A percentile compares a stretch with the other conserved stretches of the same genome.
Conservation (phyloP, 1,140 invertebrate species). For the Conus ventricosus region DNA sequence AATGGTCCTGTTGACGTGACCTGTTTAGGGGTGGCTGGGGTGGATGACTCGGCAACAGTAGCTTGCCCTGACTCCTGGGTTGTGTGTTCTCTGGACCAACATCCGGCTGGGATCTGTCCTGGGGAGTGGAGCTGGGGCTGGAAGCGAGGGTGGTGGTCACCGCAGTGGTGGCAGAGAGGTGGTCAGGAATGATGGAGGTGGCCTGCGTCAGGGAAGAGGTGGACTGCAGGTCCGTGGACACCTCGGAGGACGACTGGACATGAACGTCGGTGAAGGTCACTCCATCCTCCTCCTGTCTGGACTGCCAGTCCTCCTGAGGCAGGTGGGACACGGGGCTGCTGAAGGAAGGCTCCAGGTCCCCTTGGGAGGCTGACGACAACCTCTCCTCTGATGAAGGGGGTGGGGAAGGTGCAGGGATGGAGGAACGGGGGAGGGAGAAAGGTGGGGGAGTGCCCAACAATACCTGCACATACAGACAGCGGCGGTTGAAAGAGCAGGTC, state of each 20-base stretch:
- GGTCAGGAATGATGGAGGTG: background rate
- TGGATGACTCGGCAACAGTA: background rate
- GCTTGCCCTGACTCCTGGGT: no score
- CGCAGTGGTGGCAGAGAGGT: no score
- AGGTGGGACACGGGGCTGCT: background rate
- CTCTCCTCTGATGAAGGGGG: background rate
- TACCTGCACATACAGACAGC: constrained; percentile 35
- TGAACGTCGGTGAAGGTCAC: background rate
- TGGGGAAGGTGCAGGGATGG: background rate
- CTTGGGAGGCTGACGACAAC: background rate
- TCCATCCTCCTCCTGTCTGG: background rate
- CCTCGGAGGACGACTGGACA: background rate
- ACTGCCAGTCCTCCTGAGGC: background rate
- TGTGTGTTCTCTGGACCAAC: no score
- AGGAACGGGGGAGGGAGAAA: background rate
- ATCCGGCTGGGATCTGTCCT: no score
- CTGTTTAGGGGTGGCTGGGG: background rate
- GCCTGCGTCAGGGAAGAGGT: background rate
- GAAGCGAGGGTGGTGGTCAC: no score
- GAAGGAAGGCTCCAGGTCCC: background rate
- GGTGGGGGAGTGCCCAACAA: constrained; percentile 28
- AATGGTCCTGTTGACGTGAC: background rate
- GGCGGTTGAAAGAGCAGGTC: background rate
- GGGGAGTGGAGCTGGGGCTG: no score
- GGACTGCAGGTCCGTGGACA: background rate